Conservation (phyloP, 2,888 invertebrate species). For the Operophtera brumata region DNA sequence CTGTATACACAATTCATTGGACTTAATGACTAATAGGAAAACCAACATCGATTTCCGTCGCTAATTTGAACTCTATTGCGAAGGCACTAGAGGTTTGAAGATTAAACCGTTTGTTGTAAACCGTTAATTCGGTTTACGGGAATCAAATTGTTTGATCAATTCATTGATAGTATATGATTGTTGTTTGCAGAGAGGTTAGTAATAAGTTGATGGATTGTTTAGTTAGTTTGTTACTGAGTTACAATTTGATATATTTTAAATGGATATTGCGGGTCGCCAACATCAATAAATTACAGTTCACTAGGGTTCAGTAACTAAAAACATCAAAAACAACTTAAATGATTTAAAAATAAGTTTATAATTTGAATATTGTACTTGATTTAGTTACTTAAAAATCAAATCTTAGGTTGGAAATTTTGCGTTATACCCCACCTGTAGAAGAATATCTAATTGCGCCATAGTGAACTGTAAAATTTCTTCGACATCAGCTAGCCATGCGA, state of each 20-base stretch:
- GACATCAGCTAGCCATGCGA: too few relatives aligned
- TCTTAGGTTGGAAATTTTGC: too few relatives aligned
- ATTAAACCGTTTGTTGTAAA: constrained; percentile 11
- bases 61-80: constrained; percentile 7
- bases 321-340: too few relatives aligned
- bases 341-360: too few relatives aligned
- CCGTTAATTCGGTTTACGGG: constrained; percentile 31
- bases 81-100: constrained; percentile 6
- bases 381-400: too few relatives aligned
- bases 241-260: neutral
- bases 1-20: constrained; percentile 32
- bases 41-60: constrained; percentile 1
- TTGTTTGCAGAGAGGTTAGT: constrained; percentile 16
- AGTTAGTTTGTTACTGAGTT: constrained; percentile 7
- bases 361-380: too few relatives aligned
- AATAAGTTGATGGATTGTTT: constrained; percentile 16
- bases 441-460: too few relatives aligned
- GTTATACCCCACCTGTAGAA: too few relatives aligned
- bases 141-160: constrained; percentile 34
- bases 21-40: constrained; percentile 28
- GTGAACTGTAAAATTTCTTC: too few relatives aligned
- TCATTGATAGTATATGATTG: constrained; percentile 29
- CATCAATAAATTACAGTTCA: too few relatives aligned
- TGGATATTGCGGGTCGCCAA: too few relatives aligned
- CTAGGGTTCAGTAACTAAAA: too few relatives aligned